Evolutionary conservation across 2,888 invertebrate species (phyloP).

Genomic region (Eupithecia centaureata): DNA sequence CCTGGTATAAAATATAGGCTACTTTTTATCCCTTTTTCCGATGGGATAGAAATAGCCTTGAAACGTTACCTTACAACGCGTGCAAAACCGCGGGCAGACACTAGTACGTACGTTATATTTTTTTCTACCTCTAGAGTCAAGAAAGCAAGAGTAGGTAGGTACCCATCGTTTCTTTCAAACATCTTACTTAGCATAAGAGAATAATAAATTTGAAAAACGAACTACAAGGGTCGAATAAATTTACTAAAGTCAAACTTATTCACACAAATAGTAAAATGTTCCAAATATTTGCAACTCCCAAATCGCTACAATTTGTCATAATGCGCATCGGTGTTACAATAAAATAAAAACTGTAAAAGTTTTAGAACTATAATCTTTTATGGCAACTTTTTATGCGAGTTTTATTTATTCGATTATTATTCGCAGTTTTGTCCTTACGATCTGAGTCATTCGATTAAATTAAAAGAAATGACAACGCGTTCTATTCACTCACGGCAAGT

Average conservation of each 20-base stretch:
- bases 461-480: constrained; percentile 41
- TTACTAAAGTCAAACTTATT: constrained; percentile 14
- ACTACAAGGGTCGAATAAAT: constrained; percentile 13
- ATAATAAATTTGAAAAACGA: constrained; percentile 2
- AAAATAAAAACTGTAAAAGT: constrained; percentile 27
- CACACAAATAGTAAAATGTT: constrained; percentile 1
- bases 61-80: too few relatives aligned
- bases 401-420: constrained; percentile 10
- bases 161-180: neutral
- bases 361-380: constrained; percentile 13
- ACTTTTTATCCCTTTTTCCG: too few relatives aligned
- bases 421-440: constrained; percentile 1
- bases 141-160: too few relatives aligned
- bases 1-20: too few relatives aligned
- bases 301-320: constrained; percentile 25
- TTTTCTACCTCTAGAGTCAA: constrained; percentile 3
- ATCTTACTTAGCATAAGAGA: constrained; percentile 3
- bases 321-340: constrained; percentile 17
- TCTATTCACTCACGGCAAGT: constrained; percentile 38
- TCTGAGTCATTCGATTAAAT: constrained; percentile 32
- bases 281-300: constrained; percentile 13
- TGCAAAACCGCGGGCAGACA: too few relatives aligned
- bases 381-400: constrained; percentile 2
- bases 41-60: too few relatives aligned
- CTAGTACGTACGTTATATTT: neutral